phyloP scores from a whole-genome alignment of 2,888 invertebrate genomes.

The Eueremaeus valkanovi region DNA sequence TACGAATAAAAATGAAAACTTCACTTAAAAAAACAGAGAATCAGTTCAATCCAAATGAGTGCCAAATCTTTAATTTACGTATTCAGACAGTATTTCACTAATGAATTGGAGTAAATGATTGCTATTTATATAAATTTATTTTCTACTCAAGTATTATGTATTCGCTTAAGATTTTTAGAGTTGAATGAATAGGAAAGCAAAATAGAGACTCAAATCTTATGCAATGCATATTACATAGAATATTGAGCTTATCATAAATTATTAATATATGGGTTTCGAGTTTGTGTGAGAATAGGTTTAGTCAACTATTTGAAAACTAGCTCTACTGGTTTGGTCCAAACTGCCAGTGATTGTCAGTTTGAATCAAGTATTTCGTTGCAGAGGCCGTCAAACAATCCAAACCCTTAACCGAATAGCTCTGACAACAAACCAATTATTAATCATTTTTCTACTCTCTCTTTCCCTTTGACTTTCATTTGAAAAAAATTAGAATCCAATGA shows the following conservation, averaged over 20 bases:
- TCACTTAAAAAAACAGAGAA: background rate
- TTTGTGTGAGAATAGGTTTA: background rate
- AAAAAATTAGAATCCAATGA: too few relatives aligned
- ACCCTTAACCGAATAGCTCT: background rate
- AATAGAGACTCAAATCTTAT: background rate
- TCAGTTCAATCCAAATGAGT: background rate
- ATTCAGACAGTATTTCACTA: background rate
- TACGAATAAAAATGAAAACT: background rate
- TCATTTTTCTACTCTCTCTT: background rate
- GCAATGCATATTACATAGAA: background rate
- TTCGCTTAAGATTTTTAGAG: background rate
- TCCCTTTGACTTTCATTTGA: background rate
- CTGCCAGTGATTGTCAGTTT: background rate
- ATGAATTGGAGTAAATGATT: background rate
- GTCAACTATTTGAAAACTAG: background rate
- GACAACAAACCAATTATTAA: constrained; percentile 6
- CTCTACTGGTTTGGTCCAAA: background rate
- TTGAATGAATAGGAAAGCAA: background rate
- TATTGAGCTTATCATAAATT: background rate
- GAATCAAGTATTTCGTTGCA: background rate
- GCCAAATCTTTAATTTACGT: constrained; percentile 19
- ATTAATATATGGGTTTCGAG: background rate
- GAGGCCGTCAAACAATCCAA: background rate
- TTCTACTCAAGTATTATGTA: background rate
- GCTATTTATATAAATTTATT: too few relatives aligned